Evolutionary conservation across 1,140 invertebrate genomes (phyloP).

Genomic region (Solenopsis fugax): DNA sequence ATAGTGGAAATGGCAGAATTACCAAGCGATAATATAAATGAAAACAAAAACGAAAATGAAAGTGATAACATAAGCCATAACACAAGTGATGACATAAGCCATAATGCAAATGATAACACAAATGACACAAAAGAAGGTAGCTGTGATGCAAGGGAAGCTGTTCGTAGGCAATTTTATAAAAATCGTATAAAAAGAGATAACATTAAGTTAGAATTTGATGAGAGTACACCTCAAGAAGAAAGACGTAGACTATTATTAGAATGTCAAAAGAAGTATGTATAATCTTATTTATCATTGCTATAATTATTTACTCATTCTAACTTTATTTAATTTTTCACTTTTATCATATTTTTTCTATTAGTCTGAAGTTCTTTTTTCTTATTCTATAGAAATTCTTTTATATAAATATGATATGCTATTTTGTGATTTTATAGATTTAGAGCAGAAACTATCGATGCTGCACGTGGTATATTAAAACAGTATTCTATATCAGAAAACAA

Average conservation of each 20-base stretch:
- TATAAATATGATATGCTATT: conserved; percentile 10
- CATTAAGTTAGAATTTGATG: conserved; percentile 78
- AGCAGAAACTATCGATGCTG: conserved; percentile 78
- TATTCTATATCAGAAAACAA: background rate
- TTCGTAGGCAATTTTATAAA: conserved; percentile 80
- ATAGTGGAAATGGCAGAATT: background rate
- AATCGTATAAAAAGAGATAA: conserved; percentile 83
- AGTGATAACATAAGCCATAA: background rate
- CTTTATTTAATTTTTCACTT: background rate
- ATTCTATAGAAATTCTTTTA: conserved; percentile 1
- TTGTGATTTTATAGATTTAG: conserved; percentile 76
- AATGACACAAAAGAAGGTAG: background rate
- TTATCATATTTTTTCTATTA: background rate
- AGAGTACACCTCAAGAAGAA: conserved; percentile 82
- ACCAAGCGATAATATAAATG: background rate
- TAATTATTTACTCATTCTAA: background rate
- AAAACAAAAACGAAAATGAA: background rate
- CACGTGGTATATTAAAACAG: conserved; percentile 79
- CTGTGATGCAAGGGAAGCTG: conserved; percentile 36
- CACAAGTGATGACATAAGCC: conserved; percentile 36
- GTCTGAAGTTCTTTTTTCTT: background rate
- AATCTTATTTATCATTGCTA: background rate
- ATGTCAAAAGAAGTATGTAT: conserved; percentile 81
- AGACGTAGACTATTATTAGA: conserved; percentile 79
- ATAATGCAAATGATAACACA: background rate